These are phyloP conservation scores for Channa maculata DNA, from an alignment of 2,113 vertebrate genomes.

Conservation along the genomic window DNA sequence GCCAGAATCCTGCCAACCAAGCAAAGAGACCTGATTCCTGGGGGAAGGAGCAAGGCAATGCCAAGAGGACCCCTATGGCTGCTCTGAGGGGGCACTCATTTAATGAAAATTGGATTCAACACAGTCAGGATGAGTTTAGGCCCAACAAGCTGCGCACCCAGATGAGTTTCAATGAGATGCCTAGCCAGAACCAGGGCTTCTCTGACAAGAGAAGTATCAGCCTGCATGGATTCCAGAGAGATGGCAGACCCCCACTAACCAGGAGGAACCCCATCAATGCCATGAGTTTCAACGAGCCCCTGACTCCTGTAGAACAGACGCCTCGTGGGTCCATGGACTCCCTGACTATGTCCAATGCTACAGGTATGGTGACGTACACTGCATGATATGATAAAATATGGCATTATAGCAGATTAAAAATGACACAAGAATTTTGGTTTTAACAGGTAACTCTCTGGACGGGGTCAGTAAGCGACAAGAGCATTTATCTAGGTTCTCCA, in stretches of 20 bases:
- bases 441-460: constrained; percentile 91
- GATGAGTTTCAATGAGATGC: constrained; percentile 94
- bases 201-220: constrained; percentile 91
- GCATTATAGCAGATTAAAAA: background rate
- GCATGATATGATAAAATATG: background rate
- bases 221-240: constrained; percentile 90
- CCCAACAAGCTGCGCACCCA: constrained; percentile 90
- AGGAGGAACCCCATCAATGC: constrained; percentile 93
- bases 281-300: constrained; percentile 92
- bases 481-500: constrained; percentile 97
- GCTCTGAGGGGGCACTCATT: constrained; percentile 90
- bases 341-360: constrained; percentile 92
- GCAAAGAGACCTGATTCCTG: constrained; percentile 87
- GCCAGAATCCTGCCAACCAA: constrained; percentile 74
- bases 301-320: constrained; percentile 93
- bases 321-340: constrained; percentile 96
- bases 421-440: constrained; percentile 27
- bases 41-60: constrained; percentile 91
- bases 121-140: constrained; percentile 90
- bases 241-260: constrained; percentile 74
- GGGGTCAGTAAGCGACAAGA: constrained; percentile 94
- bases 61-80: constrained; percentile 91
- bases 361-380: constrained; percentile 80
- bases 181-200: constrained; percentile 88
- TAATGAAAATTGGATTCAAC: constrained; percentile 94